Evolutionary conservation across 2,797 vertebrate species (phyloP), one percentile per base, ranked within the genome.

Genomic region (Echeneis naucrates): DNA sequence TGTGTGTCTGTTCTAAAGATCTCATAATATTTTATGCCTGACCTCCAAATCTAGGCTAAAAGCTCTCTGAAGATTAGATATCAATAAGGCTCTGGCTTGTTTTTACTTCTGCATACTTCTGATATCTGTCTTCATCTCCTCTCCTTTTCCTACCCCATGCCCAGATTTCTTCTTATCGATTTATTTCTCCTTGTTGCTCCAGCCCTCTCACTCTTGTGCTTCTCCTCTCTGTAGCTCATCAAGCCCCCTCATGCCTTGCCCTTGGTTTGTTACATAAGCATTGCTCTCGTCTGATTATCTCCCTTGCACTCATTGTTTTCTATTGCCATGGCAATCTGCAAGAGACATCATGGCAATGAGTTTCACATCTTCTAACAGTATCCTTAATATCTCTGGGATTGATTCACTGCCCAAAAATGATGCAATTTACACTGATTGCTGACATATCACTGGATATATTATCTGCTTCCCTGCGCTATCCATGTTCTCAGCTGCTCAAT

Each of bases 201-300:
- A 69, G 65, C 73, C 68, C 59, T 77, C 78, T 84, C 73, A 12
- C 44, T 82, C 75, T 37, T 68, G 51, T 82, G 55, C 68, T 48
- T 77, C 77, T 47, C 67, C 58, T 63, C 71, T 71, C 51, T 63
- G 76, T 26, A 44, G 60, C 81, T 82, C 79, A 50, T 51, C 38
- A 24, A 75, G 76, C 82, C 60, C 75, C 75, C 47, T 71, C 72
- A 24, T 45, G 2, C 84, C 80, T 84, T 86, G 73, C 78, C 78
- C 80, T 85, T 73, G 75, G 64, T 81, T 83, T 78, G 80, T 89
- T 91, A 82, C 84, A 82, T 88, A 90, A 90, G 80, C 60, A 5
- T 26, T 26, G 13, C 61, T 83, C 81, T 78, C 59, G 42, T 80
- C 68, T 59, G 83, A 84, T 84, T 57, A 78, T 87, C 80, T 83